A percentile compares a stretch with the other conserved stretches of the same genome.
phyloP scores from a whole-genome alignment of 2,113 vertebrate genomes.

The Pseudolaguvia tuberculata region DNA sequence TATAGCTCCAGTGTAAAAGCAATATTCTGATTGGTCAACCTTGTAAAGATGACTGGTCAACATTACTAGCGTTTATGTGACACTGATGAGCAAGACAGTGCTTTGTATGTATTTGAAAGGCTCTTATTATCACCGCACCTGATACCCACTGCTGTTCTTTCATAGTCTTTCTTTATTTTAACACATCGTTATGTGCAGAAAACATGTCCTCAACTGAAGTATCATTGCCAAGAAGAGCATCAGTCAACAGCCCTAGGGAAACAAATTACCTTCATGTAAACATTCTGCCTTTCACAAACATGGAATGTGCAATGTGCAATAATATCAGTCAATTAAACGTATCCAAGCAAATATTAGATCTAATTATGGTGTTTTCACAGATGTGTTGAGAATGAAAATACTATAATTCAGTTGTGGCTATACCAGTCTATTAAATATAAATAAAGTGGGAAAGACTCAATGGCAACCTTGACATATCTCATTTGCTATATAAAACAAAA shows the following conservation, averaged over 20 bases:
- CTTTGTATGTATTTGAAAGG: not conserved
- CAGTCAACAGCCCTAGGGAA: constrained; percentile 18
- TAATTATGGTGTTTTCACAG: constrained; percentile 53
- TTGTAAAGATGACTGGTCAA: not conserved
- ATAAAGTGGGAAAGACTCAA: constrained; percentile 24
- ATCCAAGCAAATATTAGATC: constrained; percentile 53
- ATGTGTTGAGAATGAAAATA: constrained; percentile 48
- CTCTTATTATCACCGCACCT: not conserved
- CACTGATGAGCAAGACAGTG: not conserved
- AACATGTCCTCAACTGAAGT: constrained; percentile 37
- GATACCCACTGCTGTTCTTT: not conserved
- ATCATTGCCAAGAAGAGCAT: constrained; percentile 10
- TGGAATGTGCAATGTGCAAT: constrained; percentile 54
- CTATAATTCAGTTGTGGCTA: constrained; percentile 11
- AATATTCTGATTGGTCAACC: not conserved
- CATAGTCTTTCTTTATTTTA: not conserved
- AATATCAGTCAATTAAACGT: constrained; percentile 48
- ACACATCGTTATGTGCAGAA: constrained; percentile 49
- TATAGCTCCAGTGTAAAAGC: not conserved
- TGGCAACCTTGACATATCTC: not conserved
- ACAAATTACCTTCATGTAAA: constrained; percentile 30
- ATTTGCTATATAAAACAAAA: not conserved
- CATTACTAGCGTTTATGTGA: not conserved
- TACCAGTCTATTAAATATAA: constrained; percentile 40
- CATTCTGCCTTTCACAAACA: constrained; percentile 41